These are phyloP conservation scores for Atractosteus spatula DNA, from an alignment of 2,113 vertebrate genomes.

Conservation along the genomic window DNA sequence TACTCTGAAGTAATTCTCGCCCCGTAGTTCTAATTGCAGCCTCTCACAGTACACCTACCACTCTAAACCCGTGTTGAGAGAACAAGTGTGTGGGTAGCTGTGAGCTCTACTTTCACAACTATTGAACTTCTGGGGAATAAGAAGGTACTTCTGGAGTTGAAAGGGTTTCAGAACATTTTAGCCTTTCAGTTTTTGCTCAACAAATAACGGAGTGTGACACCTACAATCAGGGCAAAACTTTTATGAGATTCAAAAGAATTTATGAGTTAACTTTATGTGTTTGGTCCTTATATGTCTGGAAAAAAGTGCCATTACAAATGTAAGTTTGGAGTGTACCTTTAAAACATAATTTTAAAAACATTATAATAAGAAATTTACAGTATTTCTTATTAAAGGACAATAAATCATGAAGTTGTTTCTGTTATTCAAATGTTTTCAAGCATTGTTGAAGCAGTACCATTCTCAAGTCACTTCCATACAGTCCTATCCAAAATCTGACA, in stretches of 20 bases:
- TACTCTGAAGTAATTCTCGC: slow-evolving; percentile 3
- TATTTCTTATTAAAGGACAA: no score
- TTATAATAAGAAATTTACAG: no score
- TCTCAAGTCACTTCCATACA: no score
- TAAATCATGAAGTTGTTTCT: no score
- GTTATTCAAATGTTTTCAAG: no score
- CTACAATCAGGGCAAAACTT: no score
- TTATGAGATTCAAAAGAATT: not conserved
- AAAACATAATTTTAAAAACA: no score
- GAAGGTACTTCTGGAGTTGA: not conserved
- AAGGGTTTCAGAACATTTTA: not conserved
- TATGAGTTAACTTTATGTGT: not conserved
- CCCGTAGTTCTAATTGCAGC: not conserved
- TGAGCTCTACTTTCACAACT: not conserved
- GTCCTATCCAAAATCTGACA: no score
- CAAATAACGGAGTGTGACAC: not conserved
- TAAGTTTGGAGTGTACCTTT: no score
- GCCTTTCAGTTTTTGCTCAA: slow-evolving; percentile 4
- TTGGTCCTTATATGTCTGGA: no score
- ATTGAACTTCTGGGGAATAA: not conserved
- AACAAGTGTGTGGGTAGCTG: slow-evolving; percentile 11
- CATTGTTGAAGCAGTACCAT: no score
- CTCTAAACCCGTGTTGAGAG: not conserved
- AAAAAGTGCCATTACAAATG: no score
- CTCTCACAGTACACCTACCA: not conserved